Base-by-base conservation (phyloP, 2,113 vertebrate genomes). In the Laterallus jamaicensis region DNA sequence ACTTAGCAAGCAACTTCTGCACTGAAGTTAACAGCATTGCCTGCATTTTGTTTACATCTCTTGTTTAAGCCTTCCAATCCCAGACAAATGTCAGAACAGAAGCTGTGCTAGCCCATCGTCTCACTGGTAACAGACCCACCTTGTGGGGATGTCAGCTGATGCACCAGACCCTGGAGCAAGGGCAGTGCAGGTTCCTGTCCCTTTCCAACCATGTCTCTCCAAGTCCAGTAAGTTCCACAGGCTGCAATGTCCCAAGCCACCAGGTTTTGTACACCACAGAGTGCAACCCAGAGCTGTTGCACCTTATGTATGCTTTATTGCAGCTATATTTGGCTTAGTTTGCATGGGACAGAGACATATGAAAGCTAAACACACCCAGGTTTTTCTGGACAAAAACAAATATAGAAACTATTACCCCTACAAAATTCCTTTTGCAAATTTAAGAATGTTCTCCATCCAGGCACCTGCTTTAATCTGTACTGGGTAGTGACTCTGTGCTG, bases 301-400 rank as follows among this genome's bases (percentile, higher is more conserved):
- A 2, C 40, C 10, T 69, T 42, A 12, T 0, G 0, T 37, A 28
- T 0, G 0, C 1, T 2, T 71, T 28, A 64, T 10, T 13, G 56
- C 35, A 76, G 39, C 58, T 47, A 17, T 26, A 28, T 76, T 1
- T 0, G 25, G 12, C 26, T 80, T 62, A 24, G 42, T 80, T 88
- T 49, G 17, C 28, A 10, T 8, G 8, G 58, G 17, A n/a, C 44
- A 54, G 54, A 90, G 50, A 24, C 58, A 75, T 5, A 60, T 15
- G 6, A 74, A 79, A 80, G 20, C 64, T 83, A 59, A 93, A n/a
- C 59, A 54, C 29, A 73, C 35, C 7, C n/a, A 21, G 35, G 18
- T 76, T 90, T 75, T 85, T 94, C 85, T 67, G 80, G 63, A 67
- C 58, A 64, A 69, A 82, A 79, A 5, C 66, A 77, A 91, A 86